These are phyloP conservation scores for Gallinago jamesoni DNA, from an alignment of 2,113 vertebrate species.

Conservation along the genomic window DNA sequence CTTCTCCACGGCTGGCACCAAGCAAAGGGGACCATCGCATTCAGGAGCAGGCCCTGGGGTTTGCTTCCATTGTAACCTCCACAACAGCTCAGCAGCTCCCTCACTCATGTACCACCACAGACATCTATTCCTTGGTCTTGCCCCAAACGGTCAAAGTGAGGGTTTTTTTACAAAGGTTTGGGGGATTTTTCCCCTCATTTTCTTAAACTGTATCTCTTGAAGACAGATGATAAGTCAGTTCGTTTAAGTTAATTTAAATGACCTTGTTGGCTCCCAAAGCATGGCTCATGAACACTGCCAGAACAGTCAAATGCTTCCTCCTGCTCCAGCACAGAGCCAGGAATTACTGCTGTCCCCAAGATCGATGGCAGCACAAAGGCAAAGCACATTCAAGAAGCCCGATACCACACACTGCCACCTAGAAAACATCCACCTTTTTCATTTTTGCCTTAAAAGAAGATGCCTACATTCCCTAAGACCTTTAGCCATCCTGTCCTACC, in stretches of 20 bases:
- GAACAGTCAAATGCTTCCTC: neutral
- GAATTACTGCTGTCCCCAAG: neutral
- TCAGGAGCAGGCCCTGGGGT: rapidly evolving
- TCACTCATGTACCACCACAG: rapidly evolving
- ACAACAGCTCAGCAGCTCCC: neutral
- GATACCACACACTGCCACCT: neutral
- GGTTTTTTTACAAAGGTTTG: neutral
- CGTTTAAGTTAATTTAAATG: neutral
- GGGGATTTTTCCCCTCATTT: rapidly evolving
- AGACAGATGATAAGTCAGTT: no score
- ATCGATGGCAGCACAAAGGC: neutral
- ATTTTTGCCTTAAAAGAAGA: neutral
- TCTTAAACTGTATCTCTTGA: neutral
- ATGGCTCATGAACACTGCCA: neutral
- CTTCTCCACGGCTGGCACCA: neutral
- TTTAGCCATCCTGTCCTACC: neutral
- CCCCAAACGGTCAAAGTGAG: neutral
- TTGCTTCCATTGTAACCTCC: neutral
- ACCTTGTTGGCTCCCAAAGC: neutral
- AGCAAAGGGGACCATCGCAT: rapidly evolving
- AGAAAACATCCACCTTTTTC: neutral
- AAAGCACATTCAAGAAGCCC: neutral
- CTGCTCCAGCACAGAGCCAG: neutral
- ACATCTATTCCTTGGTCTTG: neutral
- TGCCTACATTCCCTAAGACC: neutral